Evolutionary conservation across 2,888 invertebrate genomes (phyloP).

Genomic region (Heliconius ismenius): DNA sequence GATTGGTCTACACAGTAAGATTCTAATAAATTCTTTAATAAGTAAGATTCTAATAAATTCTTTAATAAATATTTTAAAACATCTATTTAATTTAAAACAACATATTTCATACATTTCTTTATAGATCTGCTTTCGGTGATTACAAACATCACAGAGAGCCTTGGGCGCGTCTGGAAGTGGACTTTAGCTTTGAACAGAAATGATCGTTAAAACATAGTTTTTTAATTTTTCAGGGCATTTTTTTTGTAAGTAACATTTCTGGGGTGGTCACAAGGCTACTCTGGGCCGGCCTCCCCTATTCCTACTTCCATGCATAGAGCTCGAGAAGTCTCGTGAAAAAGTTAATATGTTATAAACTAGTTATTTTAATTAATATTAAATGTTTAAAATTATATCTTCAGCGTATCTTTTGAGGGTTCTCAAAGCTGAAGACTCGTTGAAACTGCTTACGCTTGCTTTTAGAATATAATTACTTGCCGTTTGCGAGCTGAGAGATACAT

Average conservation of each 20-base stretch:
- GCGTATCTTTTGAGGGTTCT: slow-evolving; percentile 26
- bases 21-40: no score
- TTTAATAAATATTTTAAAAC: no score
- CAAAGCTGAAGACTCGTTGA: slow-evolving; percentile 22
- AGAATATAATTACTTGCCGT: slow-evolving; percentile 28
- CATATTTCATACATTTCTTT: neutral
- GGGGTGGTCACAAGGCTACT: no score
- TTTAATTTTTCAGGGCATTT: no score
- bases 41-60: no score
- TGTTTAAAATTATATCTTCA: slow-evolving; percentile 17
- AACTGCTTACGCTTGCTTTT: slow-evolving; percentile 24
- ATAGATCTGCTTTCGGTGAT: neutral
- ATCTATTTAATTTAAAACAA: neutral
- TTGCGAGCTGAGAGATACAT: slow-evolving; percentile 21
- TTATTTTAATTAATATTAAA: slow-evolving; percentile 16
- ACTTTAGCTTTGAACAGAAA: no score
- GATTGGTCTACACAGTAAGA: no score
- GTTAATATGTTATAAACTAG: neutral
- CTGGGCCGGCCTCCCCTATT: no score
- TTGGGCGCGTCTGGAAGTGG: neutral
- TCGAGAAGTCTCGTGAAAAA: neutral
- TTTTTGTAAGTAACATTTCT: no score
- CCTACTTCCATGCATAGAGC: neutral
- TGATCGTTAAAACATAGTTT: no score
- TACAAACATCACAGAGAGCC: neutral